Evolutionary conservation across 1,140 invertebrate genomes (phyloP).

Genomic region (Saccostrea glomerata): DNA sequence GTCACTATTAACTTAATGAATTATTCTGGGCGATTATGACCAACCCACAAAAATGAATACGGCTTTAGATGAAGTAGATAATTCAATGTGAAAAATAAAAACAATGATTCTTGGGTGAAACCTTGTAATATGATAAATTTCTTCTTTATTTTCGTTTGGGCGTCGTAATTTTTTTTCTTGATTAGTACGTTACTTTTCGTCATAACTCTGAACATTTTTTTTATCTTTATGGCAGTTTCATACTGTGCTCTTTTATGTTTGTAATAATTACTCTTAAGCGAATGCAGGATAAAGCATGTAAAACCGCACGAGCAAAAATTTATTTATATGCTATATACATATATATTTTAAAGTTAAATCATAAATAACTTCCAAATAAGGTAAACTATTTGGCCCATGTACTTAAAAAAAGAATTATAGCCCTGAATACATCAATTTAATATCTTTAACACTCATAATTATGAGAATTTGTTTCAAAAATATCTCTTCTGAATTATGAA

Average conservation of each 20-base stretch:
- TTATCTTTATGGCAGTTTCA: background rate
- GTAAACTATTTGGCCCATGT: too few species aligned
- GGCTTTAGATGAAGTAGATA: background rate
- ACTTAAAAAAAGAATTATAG: too few species aligned
- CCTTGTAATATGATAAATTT: background rate
- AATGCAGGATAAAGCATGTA: background rate
- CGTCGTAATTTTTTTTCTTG: background rate
- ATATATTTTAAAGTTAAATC: background rate
- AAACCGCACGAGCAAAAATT: background rate
- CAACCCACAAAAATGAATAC: conserved; percentile 9
- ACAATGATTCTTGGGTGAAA: background rate
- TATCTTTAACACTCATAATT: too few species aligned
- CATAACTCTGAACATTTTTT: background rate
- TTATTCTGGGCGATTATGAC: background rate
- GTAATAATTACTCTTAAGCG: background rate
- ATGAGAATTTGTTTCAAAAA: too few species aligned
- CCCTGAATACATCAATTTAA: too few species aligned
- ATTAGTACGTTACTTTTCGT: background rate
- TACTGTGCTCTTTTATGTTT: background rate
- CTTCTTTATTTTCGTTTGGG: background rate
- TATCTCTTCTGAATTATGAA: too few species aligned
- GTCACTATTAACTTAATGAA: conserved; percentile 10
- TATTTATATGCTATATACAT: background rate
- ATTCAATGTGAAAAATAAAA: background rate
- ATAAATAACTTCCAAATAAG: too few species aligned